Percentiles rank a stretch among this genome's conserved stretches.
These are phyloP conservation scores for Dipodomys spectabilis DNA, from an alignment of 2,113 vertebrate species.

Conservation along the genomic window DNA sequence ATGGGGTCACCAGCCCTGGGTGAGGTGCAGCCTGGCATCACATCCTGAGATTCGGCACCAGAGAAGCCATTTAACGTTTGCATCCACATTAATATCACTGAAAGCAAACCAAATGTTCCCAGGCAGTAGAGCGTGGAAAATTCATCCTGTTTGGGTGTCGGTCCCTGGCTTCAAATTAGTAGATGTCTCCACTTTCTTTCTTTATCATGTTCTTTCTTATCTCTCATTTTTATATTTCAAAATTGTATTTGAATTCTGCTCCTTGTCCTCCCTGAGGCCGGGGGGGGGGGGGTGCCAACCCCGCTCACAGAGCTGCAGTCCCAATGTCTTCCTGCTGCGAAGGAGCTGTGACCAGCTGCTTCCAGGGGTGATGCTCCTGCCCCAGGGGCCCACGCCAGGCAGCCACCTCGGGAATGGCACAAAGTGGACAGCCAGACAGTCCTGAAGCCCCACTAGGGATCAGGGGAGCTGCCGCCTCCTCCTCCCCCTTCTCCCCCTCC, in stretches of 20 bases:
- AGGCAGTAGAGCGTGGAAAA: constrained; percentile 66
- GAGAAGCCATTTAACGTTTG: constrained; percentile 40
- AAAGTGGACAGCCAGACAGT: background rate
- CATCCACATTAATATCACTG: background rate
- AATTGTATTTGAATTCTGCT: constrained; percentile 12
- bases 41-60: constrained; percentile 41
- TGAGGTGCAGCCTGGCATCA: rapidly evolving
- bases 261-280: rapidly evolving
- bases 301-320: background rate
- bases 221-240: constrained; percentile 63
- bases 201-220: constrained; percentile 58
- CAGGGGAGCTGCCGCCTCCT: rapidly evolving
- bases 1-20: rapidly evolving
- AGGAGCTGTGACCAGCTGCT: background rate
- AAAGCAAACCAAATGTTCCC: constrained; percentile 64
- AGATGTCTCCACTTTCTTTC: background rate
- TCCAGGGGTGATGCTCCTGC: background rate
- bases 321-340: background rate
- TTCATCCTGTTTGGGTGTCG: constrained; percentile 30
- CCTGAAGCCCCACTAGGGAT: rapidly evolving
- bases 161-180: background rate
- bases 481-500: too few relatives aligned
- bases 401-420: rapidly evolving
- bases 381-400: rapidly evolving
- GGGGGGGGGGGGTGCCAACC: rapidly evolving